A percentile compares a stretch with the other conserved stretches of the same genome.
These are phyloP conservation scores for Beaufortia kweichowensis DNA, from an alignment of 2,113 vertebrate species.

Conservation along the genomic window DNA sequence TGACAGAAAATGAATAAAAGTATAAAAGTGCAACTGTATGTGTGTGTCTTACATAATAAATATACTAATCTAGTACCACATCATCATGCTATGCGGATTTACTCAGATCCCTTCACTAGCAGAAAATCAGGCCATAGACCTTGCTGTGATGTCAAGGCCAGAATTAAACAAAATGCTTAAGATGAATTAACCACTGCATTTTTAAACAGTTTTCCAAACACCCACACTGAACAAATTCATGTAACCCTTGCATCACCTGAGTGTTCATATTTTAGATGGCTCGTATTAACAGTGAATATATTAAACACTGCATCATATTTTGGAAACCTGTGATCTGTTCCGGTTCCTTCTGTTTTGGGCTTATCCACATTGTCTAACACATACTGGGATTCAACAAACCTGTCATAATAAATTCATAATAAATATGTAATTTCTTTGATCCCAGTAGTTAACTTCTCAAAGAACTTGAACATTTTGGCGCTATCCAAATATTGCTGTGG, in stretches of 20 bases:
- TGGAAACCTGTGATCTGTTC: constrained; percentile 20
- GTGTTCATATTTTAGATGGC: constrained; percentile 8
- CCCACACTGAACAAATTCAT: not conserved
- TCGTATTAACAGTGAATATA: constrained; percentile 20
- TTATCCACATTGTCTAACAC: constrained; percentile 39
- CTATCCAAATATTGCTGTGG: no score
- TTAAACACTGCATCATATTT: not conserved
- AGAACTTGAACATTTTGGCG: no score
- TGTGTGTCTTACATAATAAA: constrained; percentile 39
- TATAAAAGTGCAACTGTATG: constrained; percentile 13
- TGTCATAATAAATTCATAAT: constrained; percentile 19
- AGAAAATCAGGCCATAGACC: constrained; percentile 18
- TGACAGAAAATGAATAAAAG: constrained; percentile 10
- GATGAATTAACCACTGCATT: constrained; percentile 4
- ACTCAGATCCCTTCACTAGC: constrained; percentile 42
- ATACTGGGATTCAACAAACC: constrained; percentile 26
- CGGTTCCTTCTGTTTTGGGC: constrained; percentile 4
- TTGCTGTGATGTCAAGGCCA: no score
- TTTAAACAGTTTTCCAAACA: constrained; percentile 21
- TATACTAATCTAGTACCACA: constrained; percentile 35
- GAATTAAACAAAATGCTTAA: not conserved
- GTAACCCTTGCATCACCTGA: not conserved
- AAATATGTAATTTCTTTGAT: not conserved
- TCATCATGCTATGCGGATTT: constrained; percentile 35
- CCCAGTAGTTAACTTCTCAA: no score